A percentile compares a stretch with the other conserved stretches of the same genome.
These are phyloP conservation scores for Tursiops truncatus DNA, from an alignment of 2,113 vertebrate species.

Conservation along the genomic window DNA sequence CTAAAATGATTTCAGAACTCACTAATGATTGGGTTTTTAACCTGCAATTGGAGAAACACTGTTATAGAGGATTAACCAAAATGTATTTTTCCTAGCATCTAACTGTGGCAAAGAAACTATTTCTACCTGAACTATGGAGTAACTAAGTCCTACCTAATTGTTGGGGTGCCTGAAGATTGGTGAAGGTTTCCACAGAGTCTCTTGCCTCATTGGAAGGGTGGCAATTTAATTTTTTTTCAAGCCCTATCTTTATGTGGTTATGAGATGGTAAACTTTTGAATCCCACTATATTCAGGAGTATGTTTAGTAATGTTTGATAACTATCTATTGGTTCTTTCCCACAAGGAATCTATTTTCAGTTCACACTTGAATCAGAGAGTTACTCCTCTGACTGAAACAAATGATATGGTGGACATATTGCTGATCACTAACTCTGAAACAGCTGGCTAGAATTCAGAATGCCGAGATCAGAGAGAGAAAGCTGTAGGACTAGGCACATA, in stretches of 20 bases:
- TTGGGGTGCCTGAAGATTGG: background rate
- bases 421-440: background rate
- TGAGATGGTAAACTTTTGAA: background rate
- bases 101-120: background rate
- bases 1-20: constrained; percentile 18
- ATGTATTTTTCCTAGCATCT: background rate
- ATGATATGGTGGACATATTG: background rate
- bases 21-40: constrained; percentile 13
- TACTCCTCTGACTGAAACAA: constrained; percentile 30
- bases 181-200: background rate
- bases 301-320: background rate
- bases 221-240: background rate
- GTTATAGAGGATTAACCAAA: constrained; percentile 21
- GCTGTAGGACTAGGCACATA: background rate
- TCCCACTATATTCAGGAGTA: background rate
- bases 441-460: background rate
- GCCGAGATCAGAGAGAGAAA: background rate
- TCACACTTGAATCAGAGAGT: constrained; percentile 28
- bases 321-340: background rate
- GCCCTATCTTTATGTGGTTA: background rate
- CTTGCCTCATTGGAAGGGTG: constrained; percentile 3
- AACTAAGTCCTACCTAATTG: background rate
- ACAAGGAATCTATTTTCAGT: constrained; percentile 9
- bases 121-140: background rate
- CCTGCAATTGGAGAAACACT: background rate